Percentiles rank a stretch among this genome's conserved stretches.
These are phyloP conservation scores for Paramuricea clavata DNA, from an alignment of 92 coral and sea anemone genomes.

Conservation along the genomic window DNA sequence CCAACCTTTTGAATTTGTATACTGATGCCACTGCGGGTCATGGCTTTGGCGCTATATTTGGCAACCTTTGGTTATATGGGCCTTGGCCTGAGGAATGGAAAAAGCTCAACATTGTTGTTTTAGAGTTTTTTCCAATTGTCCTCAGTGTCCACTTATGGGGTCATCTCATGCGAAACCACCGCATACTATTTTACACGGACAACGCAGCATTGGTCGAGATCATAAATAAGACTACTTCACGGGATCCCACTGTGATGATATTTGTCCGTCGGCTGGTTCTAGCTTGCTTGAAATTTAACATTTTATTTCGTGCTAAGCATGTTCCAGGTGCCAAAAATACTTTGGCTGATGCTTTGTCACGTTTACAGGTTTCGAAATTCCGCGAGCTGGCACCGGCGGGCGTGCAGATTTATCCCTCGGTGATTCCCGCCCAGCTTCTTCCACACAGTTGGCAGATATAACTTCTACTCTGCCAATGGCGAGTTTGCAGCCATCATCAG, in stretches of 20 bases:
- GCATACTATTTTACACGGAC: conserved; percentile 56
- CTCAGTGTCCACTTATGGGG: conserved; percentile 36
- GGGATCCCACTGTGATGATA: conserved; percentile 32
- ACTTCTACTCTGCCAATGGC: neutral
- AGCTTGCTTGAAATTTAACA: neutral
- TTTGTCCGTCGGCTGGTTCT: conserved; percentile 33
- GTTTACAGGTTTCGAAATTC: conserved; percentile 16
- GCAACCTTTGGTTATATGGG: conserved; percentile 51
- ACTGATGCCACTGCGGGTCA: conserved; percentile 57
- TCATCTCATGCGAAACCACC: conserved; percentile 27
- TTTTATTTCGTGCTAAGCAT: neutral
- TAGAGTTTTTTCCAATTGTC: conserved; percentile 66
- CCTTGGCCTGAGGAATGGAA: conserved; percentile 58
- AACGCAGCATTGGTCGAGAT: conserved; percentile 25
- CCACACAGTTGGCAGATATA: conserved; percentile 11
- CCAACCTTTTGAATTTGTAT: conserved; percentile 30
- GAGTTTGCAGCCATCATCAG: conserved; percentile 40
- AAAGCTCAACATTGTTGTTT: conserved; percentile 50
- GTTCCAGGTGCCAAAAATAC: neutral
- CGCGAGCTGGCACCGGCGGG: neutral
- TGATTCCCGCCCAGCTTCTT: neutral
- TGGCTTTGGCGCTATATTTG: conserved; percentile 61
- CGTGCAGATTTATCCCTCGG: neutral
- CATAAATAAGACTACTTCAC: neutral
- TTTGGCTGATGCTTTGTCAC: conserved; percentile 15